Conservation (phyloP, 2,888 invertebrate genomes). For the Noctua comes region DNA sequence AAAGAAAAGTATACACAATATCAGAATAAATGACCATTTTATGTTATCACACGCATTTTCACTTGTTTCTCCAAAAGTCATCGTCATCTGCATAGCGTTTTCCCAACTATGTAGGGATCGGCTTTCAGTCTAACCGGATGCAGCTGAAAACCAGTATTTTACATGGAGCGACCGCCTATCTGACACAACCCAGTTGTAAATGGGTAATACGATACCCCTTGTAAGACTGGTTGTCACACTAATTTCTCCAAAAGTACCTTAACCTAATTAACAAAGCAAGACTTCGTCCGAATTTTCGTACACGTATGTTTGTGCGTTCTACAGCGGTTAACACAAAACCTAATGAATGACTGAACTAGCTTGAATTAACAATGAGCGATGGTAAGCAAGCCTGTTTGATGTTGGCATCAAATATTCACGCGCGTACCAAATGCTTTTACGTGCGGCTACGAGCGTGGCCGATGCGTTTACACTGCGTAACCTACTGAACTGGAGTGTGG, state of each 20-base stretch:
- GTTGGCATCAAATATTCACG: slow-evolving; percentile 62
- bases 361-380: slow-evolving; percentile 61
- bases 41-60: too few relatives aligned
- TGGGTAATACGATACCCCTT: too few relatives aligned
- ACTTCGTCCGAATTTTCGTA: not conserved
- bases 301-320: not conserved
- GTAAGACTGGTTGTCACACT: too few relatives aligned
- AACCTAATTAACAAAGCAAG: not conserved
- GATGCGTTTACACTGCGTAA: slow-evolving; percentile 15
- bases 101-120: too few relatives aligned
- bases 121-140: too few relatives aligned
- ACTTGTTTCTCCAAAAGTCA: too few relatives aligned
- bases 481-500: not conserved
- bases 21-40: not conserved
- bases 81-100: too few relatives aligned
- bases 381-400: slow-evolving; percentile 51
- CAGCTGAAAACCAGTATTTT: too few relatives aligned
- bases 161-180: too few relatives aligned
- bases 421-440: slow-evolving; percentile 61
- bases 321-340: slow-evolving; percentile 15
- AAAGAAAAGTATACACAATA: not conserved
- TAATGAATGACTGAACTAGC: slow-evolving; percentile 35
- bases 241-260: not conserved
- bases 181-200: too few relatives aligned
- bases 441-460: slow-evolving; percentile 35